Evolutionary conservation across 2,888 invertebrate species (phyloP).

Genomic region (Fragum fragum): DNA sequence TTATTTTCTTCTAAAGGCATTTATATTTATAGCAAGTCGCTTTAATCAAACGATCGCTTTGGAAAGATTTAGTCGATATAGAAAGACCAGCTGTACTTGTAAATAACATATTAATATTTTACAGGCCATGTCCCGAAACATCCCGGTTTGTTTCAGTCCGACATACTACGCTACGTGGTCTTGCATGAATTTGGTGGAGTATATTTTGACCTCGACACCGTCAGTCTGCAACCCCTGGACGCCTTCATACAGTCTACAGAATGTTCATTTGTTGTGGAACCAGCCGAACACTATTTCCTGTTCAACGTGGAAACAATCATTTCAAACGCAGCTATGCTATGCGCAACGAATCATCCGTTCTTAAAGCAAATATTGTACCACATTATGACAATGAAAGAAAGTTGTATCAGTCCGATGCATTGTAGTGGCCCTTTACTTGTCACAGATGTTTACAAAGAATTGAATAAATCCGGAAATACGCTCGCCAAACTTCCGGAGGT

Average conservation of each 20-base stretch:
- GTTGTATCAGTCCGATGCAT: slow-evolving; percentile 17
- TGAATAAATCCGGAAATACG: slow-evolving; percentile 16
- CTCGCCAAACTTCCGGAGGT: slow-evolving; percentile 5
- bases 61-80: too few relatives aligned
- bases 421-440: slow-evolving; percentile 15
- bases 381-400: background rate
- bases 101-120: background rate
- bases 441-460: slow-evolving; percentile 4
- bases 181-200: slow-evolving; percentile 15
- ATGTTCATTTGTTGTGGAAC: slow-evolving; percentile 24
- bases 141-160: slow-evolving; percentile 19
- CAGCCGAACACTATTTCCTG: slow-evolving; percentile 22
- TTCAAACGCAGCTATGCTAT: slow-evolving; percentile 20
- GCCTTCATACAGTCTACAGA: slow-evolving; percentile 9
- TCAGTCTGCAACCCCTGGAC: slow-evolving; percentile 18
- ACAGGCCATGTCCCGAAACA: slow-evolving; percentile 21
- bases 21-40: too few relatives aligned
- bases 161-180: slow-evolving; percentile 9
- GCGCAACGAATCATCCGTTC: background rate
- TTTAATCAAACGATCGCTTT: too few relatives aligned
- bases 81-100: too few relatives aligned
- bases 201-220: slow-evolving; percentile 21
- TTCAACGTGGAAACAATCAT: slow-evolving; percentile 20
- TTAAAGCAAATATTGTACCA: slow-evolving; percentile 17
- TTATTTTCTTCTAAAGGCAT: too few relatives aligned